These are phyloP conservation scores for Micromesistius poutassou DNA, from an alignment of 2,797 vertebrate genomes.

Conservation along the genomic window DNA sequence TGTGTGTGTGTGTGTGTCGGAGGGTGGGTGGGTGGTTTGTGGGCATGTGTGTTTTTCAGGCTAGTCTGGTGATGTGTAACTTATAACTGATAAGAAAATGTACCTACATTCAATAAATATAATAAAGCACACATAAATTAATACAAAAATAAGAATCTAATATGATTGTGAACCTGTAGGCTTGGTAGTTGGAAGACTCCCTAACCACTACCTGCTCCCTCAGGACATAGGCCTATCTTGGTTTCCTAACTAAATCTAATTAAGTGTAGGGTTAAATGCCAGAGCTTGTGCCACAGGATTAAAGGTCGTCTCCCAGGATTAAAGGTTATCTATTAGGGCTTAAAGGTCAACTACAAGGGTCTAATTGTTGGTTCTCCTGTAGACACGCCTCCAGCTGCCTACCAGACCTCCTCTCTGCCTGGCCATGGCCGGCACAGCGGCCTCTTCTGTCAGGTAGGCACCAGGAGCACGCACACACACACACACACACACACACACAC, in stretches of 20 bases:
- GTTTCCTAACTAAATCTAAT: background rate
- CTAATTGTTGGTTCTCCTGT: constrained; percentile 29
- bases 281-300: background rate
- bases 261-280: background rate
- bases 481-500: background rate
- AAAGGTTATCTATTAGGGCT: background rate
- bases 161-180: too few relatives aligned
- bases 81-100: too few relatives aligned
- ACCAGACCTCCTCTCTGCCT: constrained; percentile 85
- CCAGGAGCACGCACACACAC: background rate
- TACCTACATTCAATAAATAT: too few relatives aligned
- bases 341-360: background rate
- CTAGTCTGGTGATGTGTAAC: too few relatives aligned
- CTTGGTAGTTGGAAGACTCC: too few relatives aligned
- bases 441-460: constrained; percentile 80
- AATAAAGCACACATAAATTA: too few relatives aligned
- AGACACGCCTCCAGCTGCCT: constrained; percentile 75
- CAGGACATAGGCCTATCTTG: too few relatives aligned
- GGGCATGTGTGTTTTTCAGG: background rate
- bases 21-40: too few relatives aligned
- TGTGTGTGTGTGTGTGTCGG: constrained; percentile 35
- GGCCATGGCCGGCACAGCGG: constrained; percentile 78
- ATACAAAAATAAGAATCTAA: too few relatives aligned
- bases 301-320: background rate
- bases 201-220: too few relatives aligned